Evolutionary conservation across 1,140 invertebrate genomes (phyloP).

Genomic region (Aplysia californica): DNA sequence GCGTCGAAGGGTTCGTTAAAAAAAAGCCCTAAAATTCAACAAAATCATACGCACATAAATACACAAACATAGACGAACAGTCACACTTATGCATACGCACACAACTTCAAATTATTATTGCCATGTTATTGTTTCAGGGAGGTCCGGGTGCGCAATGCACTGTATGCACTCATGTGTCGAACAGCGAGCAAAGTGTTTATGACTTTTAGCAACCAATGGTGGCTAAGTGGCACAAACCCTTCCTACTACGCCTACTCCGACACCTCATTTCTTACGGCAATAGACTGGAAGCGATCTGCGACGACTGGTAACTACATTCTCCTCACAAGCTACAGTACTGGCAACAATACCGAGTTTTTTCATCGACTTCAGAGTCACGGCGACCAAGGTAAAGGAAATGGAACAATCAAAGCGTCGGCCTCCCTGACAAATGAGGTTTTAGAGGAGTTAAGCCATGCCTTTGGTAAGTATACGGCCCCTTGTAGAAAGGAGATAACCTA

Average conservation of each 20-base stretch:
- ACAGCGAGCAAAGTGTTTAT: not conserved
- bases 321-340: not conserved
- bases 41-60: too few relatives aligned
- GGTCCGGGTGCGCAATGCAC: not conserved
- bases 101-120: too few relatives aligned
- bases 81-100: too few relatives aligned
- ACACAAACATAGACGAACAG: too few relatives aligned
- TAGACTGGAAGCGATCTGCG: not conserved
- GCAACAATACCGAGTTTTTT: not conserved
- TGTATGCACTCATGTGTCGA: not conserved
- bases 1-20: too few relatives aligned
- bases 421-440: not conserved
- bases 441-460: not conserved
- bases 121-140: too few relatives aligned
- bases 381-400: not conserved
- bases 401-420: not conserved
- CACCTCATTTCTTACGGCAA: not conserved
- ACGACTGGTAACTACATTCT: not conserved
- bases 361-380: not conserved
- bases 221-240: not conserved
- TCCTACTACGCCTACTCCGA: not conserved
- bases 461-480: too few relatives aligned
- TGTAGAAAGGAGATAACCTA: too few relatives aligned
- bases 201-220: not conserved
- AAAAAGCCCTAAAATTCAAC: too few relatives aligned